Base-by-base conservation (phyloP, 1,140 invertebrate species). In the Lordiphosa clarofinis region DNA sequence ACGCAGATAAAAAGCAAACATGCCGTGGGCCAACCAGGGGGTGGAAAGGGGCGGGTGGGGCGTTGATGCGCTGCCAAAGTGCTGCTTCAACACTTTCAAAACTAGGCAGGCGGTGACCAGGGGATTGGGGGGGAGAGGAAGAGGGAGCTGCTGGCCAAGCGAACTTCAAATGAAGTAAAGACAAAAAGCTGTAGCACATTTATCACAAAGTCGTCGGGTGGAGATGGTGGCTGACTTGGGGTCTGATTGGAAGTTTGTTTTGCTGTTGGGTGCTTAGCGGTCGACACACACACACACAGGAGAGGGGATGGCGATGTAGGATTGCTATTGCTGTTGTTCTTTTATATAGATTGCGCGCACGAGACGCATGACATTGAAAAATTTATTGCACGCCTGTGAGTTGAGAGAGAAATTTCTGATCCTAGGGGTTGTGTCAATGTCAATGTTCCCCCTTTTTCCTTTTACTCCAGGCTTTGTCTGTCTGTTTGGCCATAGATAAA, bases 171-270 rank as follows among this genome's bases (percentile, higher is more conserved):
- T 81, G 76, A 82, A 81, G 71, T 73, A 84, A 79, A 84, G 78
- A 84, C 78, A 84, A 84, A 84, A 84, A 84, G 78, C 78, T 73
- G 73, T 73, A 84, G 78, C 78, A 84, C 78, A 84, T 84, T 84
- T 84, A 84, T 84, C 78, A 84, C 78, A 73, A 84, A 82, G 76
- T 82, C 78, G 56, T 54, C 56, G 48, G 38, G 3, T 28, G 44
- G 12, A 50, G 43, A 19, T 38, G 58, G 37, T 46, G 64, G 31
- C 74, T 73, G 68, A 61, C 55, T 76, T 58, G 69, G 28, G 69
- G 74, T 79, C 74, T 79, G 74, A 79, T 79, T 79, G 74, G 74
- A 79, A 79, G 74, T 79, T 79, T 79, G 74, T 79, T 79, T 79
- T 70, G 75, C 75, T 62, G 67, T 76, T 78, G 78, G 78, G 72